Base-by-base conservation (phyloP, 1,140 invertebrate genomes). In the Akabosia matsudoensis region DNA sequence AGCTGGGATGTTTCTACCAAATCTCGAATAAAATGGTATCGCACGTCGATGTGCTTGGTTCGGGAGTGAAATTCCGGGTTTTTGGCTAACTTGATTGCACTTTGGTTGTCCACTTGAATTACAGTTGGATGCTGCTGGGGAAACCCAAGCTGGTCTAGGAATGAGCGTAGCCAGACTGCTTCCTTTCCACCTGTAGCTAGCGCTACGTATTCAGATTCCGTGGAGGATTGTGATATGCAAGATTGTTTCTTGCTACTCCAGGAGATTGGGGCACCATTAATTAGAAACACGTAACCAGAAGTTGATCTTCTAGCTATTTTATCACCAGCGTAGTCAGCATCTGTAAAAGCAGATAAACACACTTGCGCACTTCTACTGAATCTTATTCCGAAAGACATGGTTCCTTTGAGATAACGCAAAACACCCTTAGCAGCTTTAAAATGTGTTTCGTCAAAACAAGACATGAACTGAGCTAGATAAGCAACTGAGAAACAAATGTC, bases 131-230 rank as follows among this genome's bases (percentile, higher is more conserved):
- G 13, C 7, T 22, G 4, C n/a, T 30, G 70, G 0, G 13, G 30
- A 73, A 67, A 16, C 67, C 79, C 77, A n/a, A 85, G 79, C 74
- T 84, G 81, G 52, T 73, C 14, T 45, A 83, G 74, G 26, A 84
- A 77, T 74, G 82, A 79, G 31, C 76, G 74, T 7, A 86, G 74
- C 84, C 84, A 86, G 70, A 83, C 79, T 2, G 81, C 82, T 78
- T 86, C 85, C 76, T 78, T 78, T 22, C 80, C 76, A 24, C 83
- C 83, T 71, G 80, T 81, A 77, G 80, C 83, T n/a, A 86, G 76
- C 24, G 84, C 83, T 10, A 86, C 79, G 82, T 86, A 86, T 77
- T 87, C 85, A 1, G 85, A 79, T 76, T 87, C 85, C 7, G 85
- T 84, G 0, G 85, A 84, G 0, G 84, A 86, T 0, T 85, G 28